Conservation (phyloP, 2,888 invertebrate species). For the Polydrusus pterygomalis region DNA sequence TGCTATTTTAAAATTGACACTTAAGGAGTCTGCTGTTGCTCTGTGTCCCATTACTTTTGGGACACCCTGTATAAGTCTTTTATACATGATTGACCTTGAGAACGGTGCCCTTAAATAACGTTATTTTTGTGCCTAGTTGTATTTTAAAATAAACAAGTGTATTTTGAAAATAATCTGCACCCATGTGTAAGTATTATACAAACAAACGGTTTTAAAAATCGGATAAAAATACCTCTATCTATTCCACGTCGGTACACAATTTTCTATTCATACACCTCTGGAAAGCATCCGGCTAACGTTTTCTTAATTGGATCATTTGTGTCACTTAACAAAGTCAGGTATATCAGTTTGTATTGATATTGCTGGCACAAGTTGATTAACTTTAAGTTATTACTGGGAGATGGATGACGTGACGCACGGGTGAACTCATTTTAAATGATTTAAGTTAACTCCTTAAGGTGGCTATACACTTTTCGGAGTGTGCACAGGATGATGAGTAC, state of each 20-base stretch:
- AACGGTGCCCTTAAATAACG: too few species aligned
- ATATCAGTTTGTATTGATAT: not conserved
- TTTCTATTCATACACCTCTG: not conserved
- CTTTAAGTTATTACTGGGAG: not conserved
- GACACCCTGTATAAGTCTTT: too few species aligned
- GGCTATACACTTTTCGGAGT: too few species aligned
- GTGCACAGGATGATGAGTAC: too few species aligned
- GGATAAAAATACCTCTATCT: not conserved
- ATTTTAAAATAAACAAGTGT: too few species aligned
- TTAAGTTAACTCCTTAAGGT: not conserved
- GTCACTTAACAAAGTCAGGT: slow-evolving; percentile 1
- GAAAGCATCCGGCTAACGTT: not conserved
- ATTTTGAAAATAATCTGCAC: not conserved
- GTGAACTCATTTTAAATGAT: too few species aligned
- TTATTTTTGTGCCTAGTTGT: too few species aligned
- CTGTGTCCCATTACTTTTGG: too few species aligned
- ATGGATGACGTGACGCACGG: too few species aligned
- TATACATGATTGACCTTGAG: too few species aligned
- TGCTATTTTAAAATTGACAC: too few species aligned
- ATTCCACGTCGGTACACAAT: not conserved
- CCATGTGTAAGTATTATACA: not conserved
- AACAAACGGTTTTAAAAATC: not conserved
- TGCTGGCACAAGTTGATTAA: not conserved
- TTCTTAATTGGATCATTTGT: slow-evolving; percentile 5
- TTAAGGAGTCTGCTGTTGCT: too few species aligned